Evolutionary conservation across 2,888 invertebrate genomes (phyloP).

Genomic region (Phortica okadai): DNA sequence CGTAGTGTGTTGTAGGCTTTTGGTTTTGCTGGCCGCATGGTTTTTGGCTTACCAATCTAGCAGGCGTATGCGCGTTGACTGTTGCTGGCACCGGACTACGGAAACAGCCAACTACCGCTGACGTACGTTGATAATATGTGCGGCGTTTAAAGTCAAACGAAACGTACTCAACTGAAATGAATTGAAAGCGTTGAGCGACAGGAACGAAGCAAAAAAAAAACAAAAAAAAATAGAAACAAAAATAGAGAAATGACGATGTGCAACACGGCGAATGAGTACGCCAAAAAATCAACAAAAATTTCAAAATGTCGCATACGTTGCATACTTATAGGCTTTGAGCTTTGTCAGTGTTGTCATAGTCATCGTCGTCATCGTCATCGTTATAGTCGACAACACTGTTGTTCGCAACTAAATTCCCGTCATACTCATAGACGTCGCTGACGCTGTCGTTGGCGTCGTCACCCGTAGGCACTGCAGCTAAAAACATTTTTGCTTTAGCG

Average conservation of each 20-base stretch:
- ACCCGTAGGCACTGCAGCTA: constrained; percentile 32
- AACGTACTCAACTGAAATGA: constrained; percentile 8
- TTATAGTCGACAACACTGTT: not conserved
- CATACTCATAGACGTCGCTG: not conserved
- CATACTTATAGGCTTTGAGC: constrained; percentile 29
- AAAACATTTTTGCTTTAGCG: constrained; percentile 7
- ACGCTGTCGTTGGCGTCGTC: not conserved
- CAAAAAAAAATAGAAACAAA: not conserved
- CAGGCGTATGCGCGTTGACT: not conserved
- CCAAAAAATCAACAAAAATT: constrained; percentile 19
- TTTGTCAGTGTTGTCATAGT: constrained; percentile 12
- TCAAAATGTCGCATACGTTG: constrained; percentile 22
- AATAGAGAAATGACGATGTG: not conserved
- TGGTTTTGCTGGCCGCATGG: not conserved
- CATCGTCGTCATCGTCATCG: not conserved
- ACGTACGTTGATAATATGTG: constrained; percentile 32
- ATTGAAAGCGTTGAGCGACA: not conserved
- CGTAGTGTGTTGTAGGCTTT: not conserved
- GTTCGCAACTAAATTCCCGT: not conserved
- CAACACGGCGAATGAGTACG: not conserved
- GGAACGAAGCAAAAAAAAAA: not conserved
- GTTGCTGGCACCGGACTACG: constrained; percentile 11
- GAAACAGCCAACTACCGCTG: constrained; percentile 33
- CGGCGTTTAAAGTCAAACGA: constrained; percentile 31
- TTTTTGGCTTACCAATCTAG: not conserved